Evolutionary conservation across 2,888 invertebrate species (phyloP), one percentile per base, ranked within the genome.

Genomic region (Pemphredon lugubris): DNA sequence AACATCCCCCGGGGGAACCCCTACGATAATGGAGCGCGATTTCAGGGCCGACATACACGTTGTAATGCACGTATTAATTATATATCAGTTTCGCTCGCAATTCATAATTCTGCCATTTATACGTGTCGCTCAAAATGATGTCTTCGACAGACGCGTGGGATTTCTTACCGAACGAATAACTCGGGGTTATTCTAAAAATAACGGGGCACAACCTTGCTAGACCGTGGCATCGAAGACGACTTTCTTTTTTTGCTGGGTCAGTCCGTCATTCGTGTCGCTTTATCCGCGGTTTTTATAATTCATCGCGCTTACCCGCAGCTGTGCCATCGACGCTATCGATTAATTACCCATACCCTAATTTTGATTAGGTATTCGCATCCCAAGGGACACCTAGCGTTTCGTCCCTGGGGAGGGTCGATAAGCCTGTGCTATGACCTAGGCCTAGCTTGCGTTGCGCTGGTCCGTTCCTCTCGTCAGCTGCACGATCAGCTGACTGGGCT

Each of bases 401-500:
- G n/a, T n/a, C n/a, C n/a, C 30, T 20, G 42, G 14, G 23, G 40
- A 7, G 45, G 68, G 67, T 83, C 81, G 81, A 84, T 83, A 82
- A 81, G 68, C 73, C 51, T 59, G 51, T 42, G 58, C 54, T 68
- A 63, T 80, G 78, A 82, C 79, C 78, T 79, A 83, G 72, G 75
- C 61, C 65, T 72, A 50, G 37, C 39, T 79, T 58, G 67, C 57
- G 42, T 79, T 58, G 67, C 57, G 57, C 59, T 61, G 63, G 55
- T 61, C 60, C 45, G 64, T 58, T 48, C 21, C 21, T 54, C 44
- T n/a, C n/a, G n/a, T n/a, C 53, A 50, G 53, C 47, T 58, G 61
- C 47, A 54, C 55, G 13, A 16, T 39, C 66, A 64, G 64, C 75
- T 67, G 59, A 58, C 32, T 40, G 21, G 51, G 45, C 32, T 51